A percentile compares a stretch with the other conserved stretches of the same genome.
phyloP scores from a whole-genome alignment of 2,888 invertebrate genomes.

The Yponomeuta sedellus region DNA sequence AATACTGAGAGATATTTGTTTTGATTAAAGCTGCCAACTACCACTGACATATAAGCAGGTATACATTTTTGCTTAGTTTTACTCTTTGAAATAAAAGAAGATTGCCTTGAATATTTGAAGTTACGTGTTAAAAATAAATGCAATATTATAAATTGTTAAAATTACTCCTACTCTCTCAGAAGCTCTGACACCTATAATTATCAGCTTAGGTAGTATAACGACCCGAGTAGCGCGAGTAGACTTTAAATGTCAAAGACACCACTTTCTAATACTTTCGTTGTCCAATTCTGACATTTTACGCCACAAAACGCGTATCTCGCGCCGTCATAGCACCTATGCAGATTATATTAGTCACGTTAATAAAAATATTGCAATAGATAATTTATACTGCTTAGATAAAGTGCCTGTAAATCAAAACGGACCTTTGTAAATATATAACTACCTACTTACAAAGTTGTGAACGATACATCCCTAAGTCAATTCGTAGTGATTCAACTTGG shows the following conservation, averaged over 20 bases:
- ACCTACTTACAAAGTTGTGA: neutral
- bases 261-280: too few species aligned
- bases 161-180: too few species aligned
- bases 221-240: too few species aligned
- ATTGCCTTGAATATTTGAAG: slow-evolving; percentile 12
- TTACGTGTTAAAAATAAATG: slow-evolving; percentile 10
- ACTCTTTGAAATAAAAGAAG: slow-evolving; percentile 3
- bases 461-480: slow-evolving; percentile 3
- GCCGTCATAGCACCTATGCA: neutral
- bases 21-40: too few species aligned
- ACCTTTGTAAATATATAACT: slow-evolving; percentile 3
- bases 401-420: slow-evolving; percentile 6
- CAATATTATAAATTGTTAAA: slow-evolving; percentile 11
- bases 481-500: neutral
- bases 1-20: too few species aligned
- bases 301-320: neutral
- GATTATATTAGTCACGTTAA: slow-evolving; percentile 8
- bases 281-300: too few species aligned
- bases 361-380: slow-evolving; percentile 9
- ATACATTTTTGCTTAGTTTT: neutral
- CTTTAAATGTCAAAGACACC: too few species aligned
- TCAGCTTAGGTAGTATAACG: too few species aligned
- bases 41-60: too few species aligned
- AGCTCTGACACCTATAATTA: too few species aligned
- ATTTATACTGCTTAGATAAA: neutral